These are phyloP conservation scores for Sebastes minor DNA, from an alignment of 2,797 vertebrate species.

Conservation along the genomic window DNA sequence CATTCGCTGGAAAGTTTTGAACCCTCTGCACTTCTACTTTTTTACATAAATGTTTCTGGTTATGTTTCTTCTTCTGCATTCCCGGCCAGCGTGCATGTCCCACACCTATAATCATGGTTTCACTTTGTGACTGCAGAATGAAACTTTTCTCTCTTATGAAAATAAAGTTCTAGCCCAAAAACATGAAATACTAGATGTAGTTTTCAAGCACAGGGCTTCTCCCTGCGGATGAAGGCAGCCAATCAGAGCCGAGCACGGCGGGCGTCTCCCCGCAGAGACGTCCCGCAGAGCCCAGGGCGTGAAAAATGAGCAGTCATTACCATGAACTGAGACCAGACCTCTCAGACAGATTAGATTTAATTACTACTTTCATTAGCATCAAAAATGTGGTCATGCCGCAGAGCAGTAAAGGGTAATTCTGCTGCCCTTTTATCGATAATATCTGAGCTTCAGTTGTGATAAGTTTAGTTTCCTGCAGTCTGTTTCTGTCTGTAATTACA, in stretches of 20 bases:
- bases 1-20: background rate
- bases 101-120: slow-evolving; percentile 29
- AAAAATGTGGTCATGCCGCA: slow-evolving; percentile 41
- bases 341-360: slow-evolving; percentile 70
- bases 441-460: background rate
- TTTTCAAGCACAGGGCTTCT: slow-evolving; percentile 6
- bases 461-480: slow-evolving; percentile 2
- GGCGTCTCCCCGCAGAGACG: slow-evolving; percentile 8
- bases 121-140: slow-evolving; percentile 9
- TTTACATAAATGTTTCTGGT: slow-evolving; percentile 4
- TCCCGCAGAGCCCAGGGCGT: slow-evolving; percentile 10
- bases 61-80: slow-evolving; percentile 20
- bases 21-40: background rate
- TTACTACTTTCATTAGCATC: slow-evolving; percentile 69
- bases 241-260: slow-evolving; percentile 8
- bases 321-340: slow-evolving; percentile 41
- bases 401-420: slow-evolving; percentile 3
- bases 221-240: slow-evolving; percentile 7
- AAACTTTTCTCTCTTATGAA: background rate
- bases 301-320: slow-evolving; percentile 65
- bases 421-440: slow-evolving; percentile 4
- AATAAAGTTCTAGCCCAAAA: background rate
- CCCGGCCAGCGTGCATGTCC: slow-evolving; percentile 3
- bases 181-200: background rate
- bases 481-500: slow-evolving; percentile 19